These are phyloP conservation scores for Sula dactylatra DNA, from an alignment of 2,113 vertebrate genomes.

Conservation along the genomic window DNA sequence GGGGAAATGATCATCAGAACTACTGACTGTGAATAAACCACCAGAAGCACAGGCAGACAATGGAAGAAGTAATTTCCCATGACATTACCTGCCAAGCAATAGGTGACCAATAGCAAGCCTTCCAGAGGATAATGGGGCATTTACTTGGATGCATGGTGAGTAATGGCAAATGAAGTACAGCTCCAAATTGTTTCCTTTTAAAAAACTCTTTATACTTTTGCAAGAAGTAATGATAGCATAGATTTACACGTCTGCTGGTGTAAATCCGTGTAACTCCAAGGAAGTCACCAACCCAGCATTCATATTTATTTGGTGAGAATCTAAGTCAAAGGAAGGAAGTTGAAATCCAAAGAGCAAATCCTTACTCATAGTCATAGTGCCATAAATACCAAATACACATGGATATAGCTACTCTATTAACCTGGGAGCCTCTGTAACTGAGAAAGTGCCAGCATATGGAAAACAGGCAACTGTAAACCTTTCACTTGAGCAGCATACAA, in stretches of 20 bases:
- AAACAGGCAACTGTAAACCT: not conserved
- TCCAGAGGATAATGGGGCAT: not conserved
- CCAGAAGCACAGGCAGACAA: not conserved
- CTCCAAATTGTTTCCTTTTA: not conserved
- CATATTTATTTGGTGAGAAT: not conserved
- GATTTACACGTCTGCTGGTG: not conserved
- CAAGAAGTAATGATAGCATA: not conserved
- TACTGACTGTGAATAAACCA: constrained; percentile 22
- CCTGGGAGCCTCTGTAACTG: not conserved
- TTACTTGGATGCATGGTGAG: not conserved
- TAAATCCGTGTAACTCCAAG: not conserved
- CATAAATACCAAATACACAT: not conserved
- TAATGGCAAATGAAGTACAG: not conserved
- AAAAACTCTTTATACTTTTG: not conserved
- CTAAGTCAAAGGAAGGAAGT: not conserved
- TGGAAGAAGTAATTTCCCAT: constrained; percentile 15
- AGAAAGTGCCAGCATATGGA: not conserved
- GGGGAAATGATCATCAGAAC: not conserved
- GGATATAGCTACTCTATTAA: not conserved
- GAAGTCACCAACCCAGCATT: not conserved
- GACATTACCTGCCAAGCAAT: not conserved
- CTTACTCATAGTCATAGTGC: not conserved
- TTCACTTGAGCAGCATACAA: not conserved
- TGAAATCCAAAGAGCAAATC: not conserved
- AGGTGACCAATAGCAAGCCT: not conserved